A percentile compares a stretch with the other conserved stretches of the same genome.
Conservation (phyloP, 2,888 invertebrate species). For the Andricus curvator region DNA sequence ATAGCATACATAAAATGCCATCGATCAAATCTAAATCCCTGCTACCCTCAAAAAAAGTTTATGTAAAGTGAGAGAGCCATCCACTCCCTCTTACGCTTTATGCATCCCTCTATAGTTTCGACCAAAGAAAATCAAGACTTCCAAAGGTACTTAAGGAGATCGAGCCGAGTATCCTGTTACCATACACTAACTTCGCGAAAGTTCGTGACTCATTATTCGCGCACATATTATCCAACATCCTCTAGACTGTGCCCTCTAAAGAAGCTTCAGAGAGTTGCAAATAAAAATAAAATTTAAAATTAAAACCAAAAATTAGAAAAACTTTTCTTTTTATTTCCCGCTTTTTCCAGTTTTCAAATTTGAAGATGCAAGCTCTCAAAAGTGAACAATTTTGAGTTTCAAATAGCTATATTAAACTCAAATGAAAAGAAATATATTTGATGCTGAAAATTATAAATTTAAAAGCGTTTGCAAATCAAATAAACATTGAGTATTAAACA, state of each 20-base stretch:
- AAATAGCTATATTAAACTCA: too few relatives aligned
- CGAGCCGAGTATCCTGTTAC: slow-evolving; percentile 14
- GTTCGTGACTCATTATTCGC: slow-evolving; percentile 33
- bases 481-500: too few relatives aligned
- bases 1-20: slow-evolving; percentile 17
- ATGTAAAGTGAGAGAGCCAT: slow-evolving; percentile 17
- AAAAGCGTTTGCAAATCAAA: too few relatives aligned
- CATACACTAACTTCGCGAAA: slow-evolving; percentile 19
- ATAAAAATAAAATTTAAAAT: not conserved
- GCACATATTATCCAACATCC: not conserved
- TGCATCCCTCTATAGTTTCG: slow-evolving; percentile 14
- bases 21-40: slow-evolving; percentile 26
- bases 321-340: too few relatives aligned
- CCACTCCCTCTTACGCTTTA: slow-evolving; percentile 6
- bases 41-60: slow-evolving; percentile 16
- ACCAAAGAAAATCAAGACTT: slow-evolving; percentile 32
- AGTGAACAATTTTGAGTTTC: too few relatives aligned
- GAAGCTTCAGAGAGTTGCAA: not conserved
- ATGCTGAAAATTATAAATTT: too few relatives aligned
- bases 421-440: too few relatives aligned
- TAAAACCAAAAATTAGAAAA: not conserved
- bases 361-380: too few relatives aligned
- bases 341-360: too few relatives aligned
- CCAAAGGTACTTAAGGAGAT: slow-evolving; percentile 19
- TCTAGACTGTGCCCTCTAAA: not conserved